A percentile compares a stretch with the other conserved stretches of the same genome.
phyloP scores from a whole-genome alignment of 1,140 invertebrate genomes.

The Mizuhopecten yessoensis region DNA sequence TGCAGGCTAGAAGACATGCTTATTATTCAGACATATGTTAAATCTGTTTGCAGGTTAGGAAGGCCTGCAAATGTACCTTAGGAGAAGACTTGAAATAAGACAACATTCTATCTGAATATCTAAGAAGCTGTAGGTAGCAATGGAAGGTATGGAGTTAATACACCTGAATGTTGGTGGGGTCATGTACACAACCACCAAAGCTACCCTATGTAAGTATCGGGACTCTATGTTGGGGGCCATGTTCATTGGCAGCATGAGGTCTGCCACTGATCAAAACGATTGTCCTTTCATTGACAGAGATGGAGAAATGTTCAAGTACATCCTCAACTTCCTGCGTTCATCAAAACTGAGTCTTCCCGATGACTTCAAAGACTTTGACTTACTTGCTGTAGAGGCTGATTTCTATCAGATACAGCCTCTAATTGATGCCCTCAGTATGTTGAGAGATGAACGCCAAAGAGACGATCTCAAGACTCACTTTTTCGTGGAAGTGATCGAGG shows the following conservation, averaged over 20 bases:
- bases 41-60: too few species aligned
- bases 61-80: too few species aligned
- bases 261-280: conserved; percentile 75
- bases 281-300: conserved; percentile 80
- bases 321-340: conserved; percentile 80
- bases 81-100: neutral
- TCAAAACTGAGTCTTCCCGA: conserved; percentile 91
- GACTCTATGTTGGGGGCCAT: conserved; percentile 82
- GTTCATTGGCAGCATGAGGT: conserved; percentile 76
- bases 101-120: neutral
- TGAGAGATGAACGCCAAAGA: conserved; percentile 52
- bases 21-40: too few species aligned
- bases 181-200: conserved; percentile 76
- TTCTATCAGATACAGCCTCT: conserved; percentile 93
- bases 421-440: conserved; percentile 87
- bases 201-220: conserved; percentile 77
- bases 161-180: conserved; percentile 81
- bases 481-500: conserved; percentile 79
- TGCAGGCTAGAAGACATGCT: too few species aligned
- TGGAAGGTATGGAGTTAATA: conserved; percentile 62
- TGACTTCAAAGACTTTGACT: conserved; percentile 93
- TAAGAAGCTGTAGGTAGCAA: neutral
- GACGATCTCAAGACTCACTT: conserved; percentile 62
- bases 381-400: conserved; percentile 94
- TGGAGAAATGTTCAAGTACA: conserved; percentile 77